A percentile compares a stretch with the other conserved stretches of the same genome.
Conservation (phyloP, 1,140 invertebrate species). For the Drosophila melanogaster region Release_6_plus_ISO1_MT NT_033779.5:16996001-16996500, state of each 20-base stretch:
- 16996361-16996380: slow-evolving; percentile 76
- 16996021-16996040: not conserved
- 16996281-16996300: not conserved
- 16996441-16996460: not conserved
- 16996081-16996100: too few relatives aligned
- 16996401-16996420: slow-evolving; percentile 63
- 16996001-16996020: not conserved
- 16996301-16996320: slow-evolving; percentile 5
- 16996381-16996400: slow-evolving; percentile 69
- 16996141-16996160: too few relatives aligned
- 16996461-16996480: slow-evolving; percentile 20
- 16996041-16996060: not conserved
- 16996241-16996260: too few relatives aligned
- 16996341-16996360: slow-evolving; percentile 60
- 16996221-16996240: too few relatives aligned
- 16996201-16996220: too few relatives aligned
- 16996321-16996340: slow-evolving; percentile 26
- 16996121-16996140: too few relatives aligned
- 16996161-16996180: too few relatives aligned
- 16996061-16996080: too few relatives aligned
- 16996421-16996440: slow-evolving; percentile 54
- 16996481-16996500: slow-evolving; percentile 78
- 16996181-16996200: too few relatives aligned
- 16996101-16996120: too few relatives aligned
- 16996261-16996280: too few relatives aligned